phyloP scores from a whole-genome alignment of 2,888 invertebrate species.

The Aphodius sticticus region DNA sequence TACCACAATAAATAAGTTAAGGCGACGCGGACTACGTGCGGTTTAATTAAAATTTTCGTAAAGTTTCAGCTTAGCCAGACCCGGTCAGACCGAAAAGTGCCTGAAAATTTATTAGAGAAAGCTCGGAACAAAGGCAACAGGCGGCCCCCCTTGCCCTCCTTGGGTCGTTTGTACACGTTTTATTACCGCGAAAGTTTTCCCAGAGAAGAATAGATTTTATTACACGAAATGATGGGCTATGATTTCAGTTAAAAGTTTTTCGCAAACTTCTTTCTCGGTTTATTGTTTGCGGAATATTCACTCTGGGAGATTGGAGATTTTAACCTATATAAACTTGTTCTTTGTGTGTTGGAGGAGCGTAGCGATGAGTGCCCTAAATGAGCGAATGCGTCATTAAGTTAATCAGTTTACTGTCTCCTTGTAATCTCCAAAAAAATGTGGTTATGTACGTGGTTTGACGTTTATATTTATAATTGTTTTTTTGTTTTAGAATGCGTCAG shows the following conservation, averaged over 20 bases:
- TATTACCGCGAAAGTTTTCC: not conserved
- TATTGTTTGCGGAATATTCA: not conserved
- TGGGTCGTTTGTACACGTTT: not conserved
- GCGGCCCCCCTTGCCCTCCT: not conserved
- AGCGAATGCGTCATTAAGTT: too few relatives aligned
- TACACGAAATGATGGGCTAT: not conserved
- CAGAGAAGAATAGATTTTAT: not conserved
- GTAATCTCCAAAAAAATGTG: too few relatives aligned
- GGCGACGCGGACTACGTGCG: not conserved
- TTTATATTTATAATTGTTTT: slow-evolving; percentile 5
- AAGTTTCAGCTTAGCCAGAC: not conserved
- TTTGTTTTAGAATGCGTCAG: slow-evolving; percentile 76
- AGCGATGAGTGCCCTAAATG: too few relatives aligned
- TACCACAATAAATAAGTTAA: not conserved
- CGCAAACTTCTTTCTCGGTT: not conserved
- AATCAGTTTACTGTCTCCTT: too few relatives aligned
- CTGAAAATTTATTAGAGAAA: not conserved
- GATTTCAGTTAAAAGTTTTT: not conserved
- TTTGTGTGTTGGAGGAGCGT: too few relatives aligned
- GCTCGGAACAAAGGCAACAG: slow-evolving; percentile 4
- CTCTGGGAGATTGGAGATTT: not conserved
- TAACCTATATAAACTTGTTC: too few relatives aligned
- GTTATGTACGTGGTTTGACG: too few relatives aligned
- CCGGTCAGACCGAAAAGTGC: not conserved
- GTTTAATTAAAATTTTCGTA: slow-evolving; percentile 4